A percentile compares a stretch with the other conserved stretches of the same genome.
These are phyloP conservation scores for Colostygia pectinataria DNA, from an alignment of 2,888 invertebrate genomes.

Conservation along the genomic window DNA sequence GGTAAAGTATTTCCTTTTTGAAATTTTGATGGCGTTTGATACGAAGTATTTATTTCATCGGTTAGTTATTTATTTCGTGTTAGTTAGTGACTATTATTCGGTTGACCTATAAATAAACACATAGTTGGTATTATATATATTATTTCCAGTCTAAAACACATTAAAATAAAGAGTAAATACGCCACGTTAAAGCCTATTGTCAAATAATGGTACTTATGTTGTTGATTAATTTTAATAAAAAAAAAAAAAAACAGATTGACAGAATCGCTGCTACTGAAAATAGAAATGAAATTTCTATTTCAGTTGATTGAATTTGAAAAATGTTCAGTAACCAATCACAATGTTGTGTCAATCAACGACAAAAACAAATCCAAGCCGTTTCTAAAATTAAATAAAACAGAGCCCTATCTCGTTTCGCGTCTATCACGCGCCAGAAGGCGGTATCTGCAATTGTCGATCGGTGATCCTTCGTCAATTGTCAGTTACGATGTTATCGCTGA, in stretches of 20 bases:
- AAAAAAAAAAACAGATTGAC: too few relatives aligned
- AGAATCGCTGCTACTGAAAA: neutral
- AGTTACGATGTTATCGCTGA: conserved; percentile 63
- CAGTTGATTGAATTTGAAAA: neutral
- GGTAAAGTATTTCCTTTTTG: conserved; percentile 3
- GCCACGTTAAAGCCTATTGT: too few relatives aligned
- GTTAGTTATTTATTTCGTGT: neutral
- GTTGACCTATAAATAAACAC: too few relatives aligned
- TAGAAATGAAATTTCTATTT: neutral
- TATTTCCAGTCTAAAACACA: too few relatives aligned
- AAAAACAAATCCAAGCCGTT: conserved; percentile 15
- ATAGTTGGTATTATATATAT: too few relatives aligned
- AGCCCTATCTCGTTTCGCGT: conserved; percentile 43
- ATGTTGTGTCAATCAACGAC: conserved; percentile 12
- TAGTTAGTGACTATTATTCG: too few relatives aligned
- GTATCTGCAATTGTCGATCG: conserved; percentile 57
- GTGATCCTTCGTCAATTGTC: conserved; percentile 72
- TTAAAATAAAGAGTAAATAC: too few relatives aligned
- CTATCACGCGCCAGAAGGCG: conserved; percentile 42
- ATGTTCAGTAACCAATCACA: conserved; percentile 12
- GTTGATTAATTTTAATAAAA: too few relatives aligned
- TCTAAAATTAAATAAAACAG: conserved; percentile 36
- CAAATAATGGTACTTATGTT: too few relatives aligned
- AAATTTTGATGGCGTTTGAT: conserved; percentile 7
- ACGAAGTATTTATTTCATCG: neutral